Evolutionary conservation across 2,888 invertebrate species (phyloP).

Genomic region (Lasioglossum zephyrum): DNA sequence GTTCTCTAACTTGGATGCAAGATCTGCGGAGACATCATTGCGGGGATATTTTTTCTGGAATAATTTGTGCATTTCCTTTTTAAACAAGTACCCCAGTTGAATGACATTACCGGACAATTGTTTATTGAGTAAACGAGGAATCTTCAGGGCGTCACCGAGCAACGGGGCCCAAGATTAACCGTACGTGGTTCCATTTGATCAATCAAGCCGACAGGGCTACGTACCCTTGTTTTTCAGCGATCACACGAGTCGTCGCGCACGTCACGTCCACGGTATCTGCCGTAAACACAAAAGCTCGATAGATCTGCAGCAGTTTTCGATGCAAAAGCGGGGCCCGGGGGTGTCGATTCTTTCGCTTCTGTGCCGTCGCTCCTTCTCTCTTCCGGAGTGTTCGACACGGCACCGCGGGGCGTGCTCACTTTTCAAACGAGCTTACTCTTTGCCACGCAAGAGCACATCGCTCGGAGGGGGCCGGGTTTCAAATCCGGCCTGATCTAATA

Average conservation of each 20-base stretch:
- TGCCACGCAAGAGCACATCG: conserved; percentile 75
- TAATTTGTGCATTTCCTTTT: no score
- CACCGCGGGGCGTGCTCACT: conserved; percentile 77
- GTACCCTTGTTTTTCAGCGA: conserved; percentile 30
- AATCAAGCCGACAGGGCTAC: conserved; percentile 14
- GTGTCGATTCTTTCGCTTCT: conserved; percentile 56
- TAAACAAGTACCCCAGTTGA: no score
- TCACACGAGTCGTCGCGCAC: conserved; percentile 49
- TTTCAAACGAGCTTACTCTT: conserved; percentile 82
- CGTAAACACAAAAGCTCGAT: conserved; percentile 56
- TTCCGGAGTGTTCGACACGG: conserved; percentile 67
- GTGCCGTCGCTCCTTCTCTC: conserved; percentile 54
- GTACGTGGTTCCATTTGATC: conserved; percentile 16
- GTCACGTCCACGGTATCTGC: conserved; percentile 29
- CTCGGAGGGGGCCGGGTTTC: conserved; percentile 70
- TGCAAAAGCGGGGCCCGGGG: conserved; percentile 58
- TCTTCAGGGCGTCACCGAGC: background rate
- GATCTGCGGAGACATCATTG: background rate
- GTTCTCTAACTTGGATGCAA: background rate
- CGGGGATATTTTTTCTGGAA: no score
- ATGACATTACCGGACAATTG: background rate
- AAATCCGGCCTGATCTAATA: conserved; percentile 83
- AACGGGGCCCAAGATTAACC: conserved; percentile 16
- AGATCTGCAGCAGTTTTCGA: conserved; percentile 58
- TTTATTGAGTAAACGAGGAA: background rate